phyloP scores from a whole-genome alignment of 2,888 invertebrate species.

The Diabrotica balteata region DNA sequence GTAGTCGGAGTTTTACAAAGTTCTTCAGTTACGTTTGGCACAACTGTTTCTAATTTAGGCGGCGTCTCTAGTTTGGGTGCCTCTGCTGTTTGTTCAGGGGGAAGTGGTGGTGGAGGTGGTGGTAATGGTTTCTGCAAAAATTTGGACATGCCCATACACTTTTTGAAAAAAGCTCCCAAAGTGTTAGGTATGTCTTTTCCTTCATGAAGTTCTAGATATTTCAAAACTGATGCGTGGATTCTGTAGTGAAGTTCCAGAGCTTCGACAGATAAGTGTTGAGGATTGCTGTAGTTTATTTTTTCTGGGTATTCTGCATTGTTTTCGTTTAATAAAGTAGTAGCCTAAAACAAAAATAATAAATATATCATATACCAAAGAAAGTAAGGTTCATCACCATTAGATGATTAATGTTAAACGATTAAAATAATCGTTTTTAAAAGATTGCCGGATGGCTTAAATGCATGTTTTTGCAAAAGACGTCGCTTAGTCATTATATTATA shows the following conservation, averaged over 20 bases:
- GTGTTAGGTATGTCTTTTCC: constrained; percentile 70
- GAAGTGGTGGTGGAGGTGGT: constrained; percentile 12
- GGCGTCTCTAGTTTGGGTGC: background rate
- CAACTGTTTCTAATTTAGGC: no score
- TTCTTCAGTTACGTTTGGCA: constrained; percentile 3
- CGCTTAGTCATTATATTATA: no score
- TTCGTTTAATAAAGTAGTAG: constrained; percentile 78
- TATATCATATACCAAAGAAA: no score
- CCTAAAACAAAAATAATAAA: constrained; percentile 58
- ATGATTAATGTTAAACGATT: no score
- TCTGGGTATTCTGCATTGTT: constrained; percentile 84
- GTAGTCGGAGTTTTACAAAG: constrained; percentile 27
- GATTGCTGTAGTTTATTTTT: constrained; percentile 85
- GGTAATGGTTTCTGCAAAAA: constrained; percentile 33
- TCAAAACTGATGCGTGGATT: constrained; percentile 88
- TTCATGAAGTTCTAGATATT: constrained; percentile 81
- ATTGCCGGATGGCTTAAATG: no score
- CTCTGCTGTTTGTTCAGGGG: constrained; percentile 38
- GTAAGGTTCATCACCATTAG: no score
- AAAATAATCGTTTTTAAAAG: no score
- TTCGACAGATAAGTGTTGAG: constrained; percentile 85
- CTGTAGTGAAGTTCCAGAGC: constrained; percentile 86
- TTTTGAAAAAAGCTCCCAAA: constrained; percentile 67
- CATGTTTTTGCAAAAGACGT: no score
- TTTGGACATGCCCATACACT: constrained; percentile 58